phyloP scores from a whole-genome alignment of 1,140 invertebrate species.

The Drosophila tani region DNA sequence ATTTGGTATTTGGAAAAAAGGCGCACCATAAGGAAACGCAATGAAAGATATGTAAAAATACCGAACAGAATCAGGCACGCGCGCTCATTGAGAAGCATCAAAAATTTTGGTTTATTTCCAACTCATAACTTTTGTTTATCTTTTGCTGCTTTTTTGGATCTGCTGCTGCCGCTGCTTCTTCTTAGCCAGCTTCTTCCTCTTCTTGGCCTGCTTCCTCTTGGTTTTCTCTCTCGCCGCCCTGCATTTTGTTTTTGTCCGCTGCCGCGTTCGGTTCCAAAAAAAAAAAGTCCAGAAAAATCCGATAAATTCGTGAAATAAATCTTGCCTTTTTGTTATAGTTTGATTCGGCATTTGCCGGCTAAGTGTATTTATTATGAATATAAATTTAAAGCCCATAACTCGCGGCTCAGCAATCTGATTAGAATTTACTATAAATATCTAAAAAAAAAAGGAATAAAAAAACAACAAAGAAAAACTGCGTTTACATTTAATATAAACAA shows the following conservation, averaged over 20 bases:
- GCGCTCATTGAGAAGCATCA: conserved; percentile 61
- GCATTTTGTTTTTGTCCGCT: conserved; percentile 43
- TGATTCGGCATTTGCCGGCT: conserved; percentile 9
- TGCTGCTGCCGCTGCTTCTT: conserved; percentile 8
- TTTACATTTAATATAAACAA: background rate
- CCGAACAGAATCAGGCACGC: conserved; percentile 34
- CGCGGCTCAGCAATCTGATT: conserved; percentile 7
- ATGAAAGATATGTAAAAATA: conserved; percentile 25
- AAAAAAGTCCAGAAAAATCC: conserved; percentile 7
- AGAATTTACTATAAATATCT: conserved; percentile 17
- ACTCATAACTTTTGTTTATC: conserved; percentile 82
- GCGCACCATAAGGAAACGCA: conserved; percentile 49
- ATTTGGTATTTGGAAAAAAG: conserved; percentile 7
- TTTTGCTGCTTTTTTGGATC: conserved; percentile 44
- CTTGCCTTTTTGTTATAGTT: background rate
- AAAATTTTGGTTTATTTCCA: conserved; percentile 77
- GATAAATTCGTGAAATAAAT: conserved; percentile 10
- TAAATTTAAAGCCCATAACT: background rate
- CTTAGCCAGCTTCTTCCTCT: conserved; percentile 3
- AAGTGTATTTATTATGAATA: conserved; percentile 34
- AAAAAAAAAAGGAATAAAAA: conserved; percentile 12
- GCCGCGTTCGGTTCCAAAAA: conserved; percentile 49
- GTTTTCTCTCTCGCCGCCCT: conserved; percentile 25
- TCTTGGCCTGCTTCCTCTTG: conserved; percentile 9
- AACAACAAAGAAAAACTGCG: background rate